Percentiles rank a stretch among this genome's conserved stretches.
phyloP scores from a whole-genome alignment of 2,888 invertebrate genomes.

The Sarcophaga variegata region DNA sequence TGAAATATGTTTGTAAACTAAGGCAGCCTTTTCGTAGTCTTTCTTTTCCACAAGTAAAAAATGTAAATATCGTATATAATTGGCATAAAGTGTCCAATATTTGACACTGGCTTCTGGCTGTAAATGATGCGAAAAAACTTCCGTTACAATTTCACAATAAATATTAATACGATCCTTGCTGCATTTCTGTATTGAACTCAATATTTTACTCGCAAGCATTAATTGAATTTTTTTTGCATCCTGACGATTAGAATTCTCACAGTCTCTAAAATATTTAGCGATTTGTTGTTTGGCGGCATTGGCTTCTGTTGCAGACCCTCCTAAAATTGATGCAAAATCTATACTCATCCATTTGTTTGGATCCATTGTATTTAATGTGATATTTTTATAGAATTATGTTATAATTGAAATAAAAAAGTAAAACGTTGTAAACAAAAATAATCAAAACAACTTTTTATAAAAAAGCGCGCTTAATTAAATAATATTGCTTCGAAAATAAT shows the following conservation, averaged over 20 bases:
- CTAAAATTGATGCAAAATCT: slow-evolving; percentile 45
- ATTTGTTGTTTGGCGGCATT: slow-evolving; percentile 49
- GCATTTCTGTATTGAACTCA: slow-evolving; percentile 71
- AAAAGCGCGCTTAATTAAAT: slow-evolving; percentile 27
- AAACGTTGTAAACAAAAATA: not conserved
- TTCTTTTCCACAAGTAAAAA: slow-evolving; percentile 72
- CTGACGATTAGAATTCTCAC: slow-evolving; percentile 47
- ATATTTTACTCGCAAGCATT: slow-evolving; percentile 69
- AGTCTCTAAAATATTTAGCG: slow-evolving; percentile 61
- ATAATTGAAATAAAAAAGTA: not conserved
- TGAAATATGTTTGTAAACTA: slow-evolving; percentile 71
- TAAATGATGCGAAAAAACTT: slow-evolving; percentile 70
- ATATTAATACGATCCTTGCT: slow-evolving; percentile 71
- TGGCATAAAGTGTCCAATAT: slow-evolving; percentile 73
- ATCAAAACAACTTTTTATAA: not conserved
- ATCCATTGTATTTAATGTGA: no score
- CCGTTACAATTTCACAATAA: slow-evolving; percentile 73
- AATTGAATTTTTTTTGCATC: slow-evolving; percentile 69
- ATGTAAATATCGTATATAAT: slow-evolving; percentile 74
- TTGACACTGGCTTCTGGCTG: slow-evolving; percentile 68
- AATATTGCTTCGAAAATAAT: slow-evolving; percentile 20
- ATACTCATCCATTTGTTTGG: slow-evolving; percentile 30
- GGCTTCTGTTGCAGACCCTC: slow-evolving; percentile 31
- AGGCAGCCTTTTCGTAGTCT: slow-evolving; percentile 66
- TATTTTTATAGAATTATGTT: not conserved